Conservation (phyloP, 2,888 invertebrate species). For the Gerris lacustris region DNA sequence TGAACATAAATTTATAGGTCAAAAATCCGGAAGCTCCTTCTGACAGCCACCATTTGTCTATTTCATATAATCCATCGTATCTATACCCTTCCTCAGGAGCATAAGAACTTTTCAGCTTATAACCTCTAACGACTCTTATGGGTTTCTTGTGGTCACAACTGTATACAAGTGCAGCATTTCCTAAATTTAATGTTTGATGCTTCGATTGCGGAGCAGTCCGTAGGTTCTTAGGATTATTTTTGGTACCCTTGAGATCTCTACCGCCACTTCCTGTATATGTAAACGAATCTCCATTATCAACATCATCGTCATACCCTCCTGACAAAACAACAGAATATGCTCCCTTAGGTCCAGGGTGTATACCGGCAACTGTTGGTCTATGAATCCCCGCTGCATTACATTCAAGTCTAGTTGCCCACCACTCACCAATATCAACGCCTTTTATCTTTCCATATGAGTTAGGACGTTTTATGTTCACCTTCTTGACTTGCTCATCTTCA, state of each 20-base stretch:
- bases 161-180: constrained; percentile 36
- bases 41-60: constrained; percentile 36
- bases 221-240: constrained; percentile 38
- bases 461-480: background rate
- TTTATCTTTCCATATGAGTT: background rate
- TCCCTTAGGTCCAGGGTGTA: constrained; percentile 37
- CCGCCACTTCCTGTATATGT: constrained; percentile 39
- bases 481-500: background rate
- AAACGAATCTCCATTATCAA: constrained; percentile 38
- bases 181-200: constrained; percentile 36
- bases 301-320: constrained; percentile 39
- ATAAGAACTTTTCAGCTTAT: constrained; percentile 36
- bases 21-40: constrained; percentile 35
- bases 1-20: constrained; percentile 38
- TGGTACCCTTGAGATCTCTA: constrained; percentile 38
- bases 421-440: constrained; percentile 35
- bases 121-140: constrained; percentile 38
- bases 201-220: constrained; percentile 38
- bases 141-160: constrained; percentile 35
- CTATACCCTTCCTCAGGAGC: constrained; percentile 39
- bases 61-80: constrained; percentile 37
- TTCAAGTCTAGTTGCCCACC: constrained; percentile 36
- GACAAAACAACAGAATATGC: constrained; percentile 37
- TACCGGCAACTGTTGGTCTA: constrained; percentile 38
- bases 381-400: constrained; percentile 36